Percentiles rank a stretch among this genome's conserved stretches.
Evolutionary conservation across 2,888 invertebrate species (phyloP).

Genomic region (Acleris holmiana): DNA sequence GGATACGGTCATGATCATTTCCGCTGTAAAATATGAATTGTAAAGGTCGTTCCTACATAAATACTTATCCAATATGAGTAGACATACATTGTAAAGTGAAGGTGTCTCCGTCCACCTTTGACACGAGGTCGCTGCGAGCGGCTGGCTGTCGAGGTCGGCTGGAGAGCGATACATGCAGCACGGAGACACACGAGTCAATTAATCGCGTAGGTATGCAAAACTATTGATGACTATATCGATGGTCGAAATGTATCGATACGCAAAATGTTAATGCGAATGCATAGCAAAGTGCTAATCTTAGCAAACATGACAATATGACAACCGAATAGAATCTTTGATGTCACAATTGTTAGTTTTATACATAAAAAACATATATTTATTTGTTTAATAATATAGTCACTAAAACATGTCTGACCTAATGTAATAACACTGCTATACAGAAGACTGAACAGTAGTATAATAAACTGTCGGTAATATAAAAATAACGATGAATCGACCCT

Average conservation of each 20-base stretch:
- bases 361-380: too few species aligned
- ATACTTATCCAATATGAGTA: not conserved
- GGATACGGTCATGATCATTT: not conserved
- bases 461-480: too few species aligned
- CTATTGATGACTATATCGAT: too few species aligned
- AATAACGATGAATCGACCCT: too few species aligned
- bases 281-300: not conserved
- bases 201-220: not conserved
- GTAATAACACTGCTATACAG: too few species aligned
- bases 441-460: too few species aligned
- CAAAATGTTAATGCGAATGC: not conserved
- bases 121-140: constrained; percentile 63
- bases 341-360: too few species aligned
- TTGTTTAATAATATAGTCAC: too few species aligned
- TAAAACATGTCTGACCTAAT: too few species aligned
- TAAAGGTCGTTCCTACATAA: constrained; percentile 7
- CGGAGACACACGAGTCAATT: not conserved
- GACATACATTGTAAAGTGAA: constrained; percentile 65
- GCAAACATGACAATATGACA: too few species aligned
- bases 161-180: not conserved
- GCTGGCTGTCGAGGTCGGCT: constrained; percentile 69
- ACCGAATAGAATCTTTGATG: too few species aligned
- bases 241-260: too few species aligned
- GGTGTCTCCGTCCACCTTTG: constrained; percentile 70
- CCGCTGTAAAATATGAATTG: constrained; percentile 10